These are phyloP conservation scores for Rhinoraja longicauda DNA, from an alignment of 2,797 vertebrate species.

Conservation along the genomic window DNA sequence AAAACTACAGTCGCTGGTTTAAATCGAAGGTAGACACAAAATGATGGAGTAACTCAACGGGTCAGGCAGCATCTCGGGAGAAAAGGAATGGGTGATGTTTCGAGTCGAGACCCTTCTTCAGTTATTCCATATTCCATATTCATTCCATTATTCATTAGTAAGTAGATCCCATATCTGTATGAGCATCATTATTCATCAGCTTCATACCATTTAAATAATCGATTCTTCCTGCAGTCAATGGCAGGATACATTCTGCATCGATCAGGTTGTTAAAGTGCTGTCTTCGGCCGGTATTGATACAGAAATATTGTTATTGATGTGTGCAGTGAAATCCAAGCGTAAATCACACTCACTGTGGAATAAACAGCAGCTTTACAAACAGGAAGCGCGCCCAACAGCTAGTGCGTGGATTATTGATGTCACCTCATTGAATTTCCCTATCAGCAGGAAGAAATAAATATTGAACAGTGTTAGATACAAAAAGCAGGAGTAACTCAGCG, in stretches of 20 bases:
- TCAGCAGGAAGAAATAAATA: neutral
- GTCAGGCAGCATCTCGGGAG: too few species aligned
- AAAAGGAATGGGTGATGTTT: too few species aligned
- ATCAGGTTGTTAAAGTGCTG: neutral
- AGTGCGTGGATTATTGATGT: slow-evolving; percentile 1
- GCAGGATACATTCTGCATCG: neutral
- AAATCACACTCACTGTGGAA: neutral
- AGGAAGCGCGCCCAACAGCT: neutral
- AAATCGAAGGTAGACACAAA: too few species aligned
- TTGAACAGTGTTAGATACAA: neutral
- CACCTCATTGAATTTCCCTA: slow-evolving; percentile 13
- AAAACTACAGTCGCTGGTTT: too few species aligned
- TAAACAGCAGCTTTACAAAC: neutral
- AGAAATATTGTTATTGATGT: slow-evolving; percentile 10
- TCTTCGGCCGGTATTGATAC: neutral
- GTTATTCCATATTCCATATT: too few species aligned
- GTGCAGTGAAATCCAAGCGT: neutral
- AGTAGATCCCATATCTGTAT: too few species aligned
- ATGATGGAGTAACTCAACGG: too few species aligned
- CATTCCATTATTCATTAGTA: too few species aligned
- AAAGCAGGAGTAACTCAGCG: too few species aligned
- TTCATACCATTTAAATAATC: too few species aligned
- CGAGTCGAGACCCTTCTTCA: too few species aligned
- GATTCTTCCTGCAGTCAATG: neutral
- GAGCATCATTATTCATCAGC: too few species aligned